These are phyloP conservation scores for Rhopalosiphum nymphaeae DNA, from an alignment of 2,888 invertebrate species.

Conservation along the genomic window DNA sequence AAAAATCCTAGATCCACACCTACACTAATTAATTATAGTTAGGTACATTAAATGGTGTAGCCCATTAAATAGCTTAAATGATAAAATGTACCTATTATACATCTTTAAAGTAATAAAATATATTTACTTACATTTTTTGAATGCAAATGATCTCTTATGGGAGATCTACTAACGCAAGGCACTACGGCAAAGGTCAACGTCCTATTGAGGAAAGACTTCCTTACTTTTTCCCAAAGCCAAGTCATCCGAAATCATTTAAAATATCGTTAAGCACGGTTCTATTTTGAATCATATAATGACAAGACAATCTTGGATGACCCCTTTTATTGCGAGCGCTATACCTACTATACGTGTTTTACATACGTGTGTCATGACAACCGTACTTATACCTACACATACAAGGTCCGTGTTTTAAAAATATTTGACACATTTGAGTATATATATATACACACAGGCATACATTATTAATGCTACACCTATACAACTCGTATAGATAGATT, in stretches of 20 bases:
- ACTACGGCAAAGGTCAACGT: slow-evolving; percentile 52
- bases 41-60: not conserved
- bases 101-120: not conserved
- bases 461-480: slow-evolving; percentile 27
- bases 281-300: not conserved
- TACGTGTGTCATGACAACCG: slow-evolving; percentile 59
- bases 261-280: not conserved
- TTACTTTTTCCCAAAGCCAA: slow-evolving; percentile 69
- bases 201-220: slow-evolving; percentile 68
- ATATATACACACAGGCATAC: not conserved
- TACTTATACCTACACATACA: not conserved
- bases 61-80: not conserved
- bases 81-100: not conserved
- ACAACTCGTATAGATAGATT: not conserved
- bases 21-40: not conserved
- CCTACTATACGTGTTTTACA: slow-evolving; percentile 43
- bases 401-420: slow-evolving; percentile 36
- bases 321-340: not conserved
- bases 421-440: slow-evolving; percentile 42
- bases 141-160: slow-evolving; percentile 38
- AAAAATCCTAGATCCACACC: not conserved
- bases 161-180: slow-evolving; percentile 46
- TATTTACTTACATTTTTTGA: slow-evolving; percentile 38
- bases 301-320: not conserved
- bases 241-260: slow-evolving; percentile 67